phyloP scores from a whole-genome alignment of 2,888 invertebrate species.

The Troglohyphantes excavatus region DNA sequence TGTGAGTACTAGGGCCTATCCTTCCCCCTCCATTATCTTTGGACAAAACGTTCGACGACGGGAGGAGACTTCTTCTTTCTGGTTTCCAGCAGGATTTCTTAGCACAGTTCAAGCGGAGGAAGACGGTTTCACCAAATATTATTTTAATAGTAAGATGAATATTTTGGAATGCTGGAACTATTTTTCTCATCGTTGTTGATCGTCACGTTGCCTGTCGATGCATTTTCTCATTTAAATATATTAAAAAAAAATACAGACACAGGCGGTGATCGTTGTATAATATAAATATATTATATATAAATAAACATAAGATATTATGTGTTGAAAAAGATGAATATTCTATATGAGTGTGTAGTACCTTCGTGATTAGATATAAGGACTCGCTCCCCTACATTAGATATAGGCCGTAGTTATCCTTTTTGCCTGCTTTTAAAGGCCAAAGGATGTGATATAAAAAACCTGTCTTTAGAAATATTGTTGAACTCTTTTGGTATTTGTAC shows the following conservation, averaged over 20 bases:
- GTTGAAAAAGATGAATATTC: constrained; percentile 58
- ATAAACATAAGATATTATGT: constrained; percentile 48
- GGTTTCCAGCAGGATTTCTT: constrained; percentile 73
- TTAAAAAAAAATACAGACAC: neutral
- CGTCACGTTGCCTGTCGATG: constrained; percentile 52
- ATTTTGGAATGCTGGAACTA: constrained; percentile 71
- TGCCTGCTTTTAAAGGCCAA: neutral
- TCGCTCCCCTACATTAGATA: constrained; percentile 7
- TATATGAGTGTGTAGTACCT: constrained; percentile 17
- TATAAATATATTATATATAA: constrained; percentile 68
- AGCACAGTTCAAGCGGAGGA: constrained; percentile 62
- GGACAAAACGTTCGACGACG: neutral
- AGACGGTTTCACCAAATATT: constrained; percentile 66
- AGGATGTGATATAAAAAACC: constrained; percentile 53
- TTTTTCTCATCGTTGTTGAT: constrained; percentile 74
- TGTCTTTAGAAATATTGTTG: no score
- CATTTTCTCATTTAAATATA: constrained; percentile 66
- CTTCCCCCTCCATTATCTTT: no score
- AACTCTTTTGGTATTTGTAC: no score
- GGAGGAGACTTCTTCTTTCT: constrained; percentile 40
- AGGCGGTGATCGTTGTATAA: constrained; percentile 52
- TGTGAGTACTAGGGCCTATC: no score
- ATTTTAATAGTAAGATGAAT: constrained; percentile 78
- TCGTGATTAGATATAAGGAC: neutral
- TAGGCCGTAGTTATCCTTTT: constrained; percentile 17